Evolutionary conservation across 2,888 invertebrate species (phyloP).

Genomic region (Euclidia mi): DNA sequence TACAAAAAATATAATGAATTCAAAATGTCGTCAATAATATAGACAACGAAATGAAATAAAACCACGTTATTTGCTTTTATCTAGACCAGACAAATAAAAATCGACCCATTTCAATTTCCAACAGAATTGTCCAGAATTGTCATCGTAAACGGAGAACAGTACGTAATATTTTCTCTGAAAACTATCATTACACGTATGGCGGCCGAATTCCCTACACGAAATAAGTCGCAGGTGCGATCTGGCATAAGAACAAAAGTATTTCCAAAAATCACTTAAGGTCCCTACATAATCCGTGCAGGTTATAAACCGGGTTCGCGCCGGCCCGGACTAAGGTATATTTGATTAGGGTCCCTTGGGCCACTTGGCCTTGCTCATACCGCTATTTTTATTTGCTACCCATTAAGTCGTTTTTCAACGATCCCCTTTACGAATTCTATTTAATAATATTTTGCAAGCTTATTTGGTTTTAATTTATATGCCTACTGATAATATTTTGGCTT

Average conservation of each 20-base stretch:
- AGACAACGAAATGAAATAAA: not conserved
- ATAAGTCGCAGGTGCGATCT: slow-evolving; percentile 54
- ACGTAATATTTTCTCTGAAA: slow-evolving; percentile 20
- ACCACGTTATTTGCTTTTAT: not conserved
- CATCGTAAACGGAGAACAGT: slow-evolving; percentile 30
- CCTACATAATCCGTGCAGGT: slow-evolving; percentile 70
- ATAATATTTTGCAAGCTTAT: slow-evolving; percentile 36
- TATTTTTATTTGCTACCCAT: slow-evolving; percentile 80
- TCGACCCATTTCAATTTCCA: not conserved
- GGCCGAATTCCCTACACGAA: slow-evolving; percentile 27
- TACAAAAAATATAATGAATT: no score
- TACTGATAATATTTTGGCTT: slow-evolving; percentile 24
- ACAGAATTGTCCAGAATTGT: slow-evolving; percentile 18
- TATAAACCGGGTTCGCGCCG: slow-evolving; percentile 72
- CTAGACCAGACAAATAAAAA: not conserved
- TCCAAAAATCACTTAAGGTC: slow-evolving; percentile 72
- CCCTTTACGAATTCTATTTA: slow-evolving; percentile 51
- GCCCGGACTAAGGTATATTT: slow-evolving; percentile 80
- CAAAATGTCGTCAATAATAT: no score
- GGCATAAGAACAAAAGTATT: slow-evolving; percentile 54
- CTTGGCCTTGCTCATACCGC: slow-evolving; percentile 69
- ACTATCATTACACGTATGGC: slow-evolving; percentile 36
- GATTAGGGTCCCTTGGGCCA: slow-evolving; percentile 77
- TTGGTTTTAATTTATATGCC: slow-evolving; percentile 35
- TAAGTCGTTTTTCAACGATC: slow-evolving; percentile 81